Evolutionary conservation across 2,797 vertebrate genomes (phyloP).

Genomic region (Pangasius mekongensis): DNA sequence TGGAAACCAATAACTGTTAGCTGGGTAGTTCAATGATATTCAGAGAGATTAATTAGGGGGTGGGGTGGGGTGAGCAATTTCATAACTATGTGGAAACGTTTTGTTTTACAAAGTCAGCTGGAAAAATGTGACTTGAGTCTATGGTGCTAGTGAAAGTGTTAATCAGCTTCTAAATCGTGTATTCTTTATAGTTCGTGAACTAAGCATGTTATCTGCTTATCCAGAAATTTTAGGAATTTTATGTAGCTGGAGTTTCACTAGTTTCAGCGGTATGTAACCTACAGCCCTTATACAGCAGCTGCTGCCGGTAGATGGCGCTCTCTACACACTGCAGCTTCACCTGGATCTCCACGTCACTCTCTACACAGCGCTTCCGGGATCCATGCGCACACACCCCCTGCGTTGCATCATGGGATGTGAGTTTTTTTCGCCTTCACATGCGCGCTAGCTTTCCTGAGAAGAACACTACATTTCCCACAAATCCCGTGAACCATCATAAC

Average conservation of each 20-base stretch:
- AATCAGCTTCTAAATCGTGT: background rate
- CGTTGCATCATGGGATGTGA: conserved; percentile 32
- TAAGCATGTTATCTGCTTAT: background rate
- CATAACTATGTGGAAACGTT: too few species aligned
- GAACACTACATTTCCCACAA: conserved; percentile 41
- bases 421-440: background rate
- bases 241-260: background rate
- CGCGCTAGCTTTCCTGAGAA: rapidly evolving
- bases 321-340: background rate
- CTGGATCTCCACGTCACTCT: conserved; percentile 50
- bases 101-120: too few species aligned
- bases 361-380: conserved; percentile 31
- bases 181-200: background rate
- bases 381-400: background rate
- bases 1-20: too few species aligned
- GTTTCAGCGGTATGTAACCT: background rate
- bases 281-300: background rate
- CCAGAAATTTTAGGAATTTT: background rate
- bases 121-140: background rate
- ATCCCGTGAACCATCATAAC: background rate
- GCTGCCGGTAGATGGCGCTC: background rate
- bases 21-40: too few species aligned
- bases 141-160: background rate
- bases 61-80: too few species aligned
- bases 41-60: too few species aligned